Base-by-base conservation (phyloP, 2,888 invertebrate species). In the Clitarchus hookeri region DNA sequence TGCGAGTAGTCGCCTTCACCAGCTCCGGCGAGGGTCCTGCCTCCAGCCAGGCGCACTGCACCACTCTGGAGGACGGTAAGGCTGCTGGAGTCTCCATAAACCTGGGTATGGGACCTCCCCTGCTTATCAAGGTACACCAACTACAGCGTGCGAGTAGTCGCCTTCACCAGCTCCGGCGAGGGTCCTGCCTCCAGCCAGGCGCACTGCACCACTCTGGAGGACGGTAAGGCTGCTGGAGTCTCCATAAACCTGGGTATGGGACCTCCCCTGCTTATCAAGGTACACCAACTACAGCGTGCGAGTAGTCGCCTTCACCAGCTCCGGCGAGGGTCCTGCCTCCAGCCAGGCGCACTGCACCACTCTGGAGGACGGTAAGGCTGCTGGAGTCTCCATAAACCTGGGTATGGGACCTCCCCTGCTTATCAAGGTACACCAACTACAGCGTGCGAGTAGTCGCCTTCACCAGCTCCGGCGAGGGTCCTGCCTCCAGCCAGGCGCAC, bases 201-300 rank as follows among this genome's bases (percentile, higher is more conserved):
- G 54, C 91, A 89, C 88, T 90, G 92, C 84, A 88, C 88, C 44
- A 92, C 92, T 4, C 89, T 90, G 36, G 91, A 92, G 89, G 92
- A 92, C 89, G 90, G 92, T 92, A 87, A 11, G n/a, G 0, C 16
- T 1, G 11, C 48, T 48, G 48, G 48, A 48, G 48, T 2, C 48
- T 48, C 48, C 48, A 8, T 1, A 2, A 11, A 48, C 16, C 4
- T 36, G 1, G 36, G 36, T 48, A n/a, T n/a, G n/a, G n/a, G n/a
- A n/a, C n/a, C n/a, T n/a, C n/a, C n/a, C n/a, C 48, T 48, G 48
- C 48, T 48, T 48, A 8, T 16, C 48, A 86, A 91, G 91, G 88
- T 92, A 90, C 89, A 91, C 92, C 44, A 93, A 93, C 90, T 93
- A 93, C 90, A 91, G 92, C 86, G 90, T 93, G 48, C 91, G 91